These are phyloP conservation scores for Diorhabda elongata DNA, from an alignment of 1,140 invertebrate species.

Conservation along the genomic window DNA sequence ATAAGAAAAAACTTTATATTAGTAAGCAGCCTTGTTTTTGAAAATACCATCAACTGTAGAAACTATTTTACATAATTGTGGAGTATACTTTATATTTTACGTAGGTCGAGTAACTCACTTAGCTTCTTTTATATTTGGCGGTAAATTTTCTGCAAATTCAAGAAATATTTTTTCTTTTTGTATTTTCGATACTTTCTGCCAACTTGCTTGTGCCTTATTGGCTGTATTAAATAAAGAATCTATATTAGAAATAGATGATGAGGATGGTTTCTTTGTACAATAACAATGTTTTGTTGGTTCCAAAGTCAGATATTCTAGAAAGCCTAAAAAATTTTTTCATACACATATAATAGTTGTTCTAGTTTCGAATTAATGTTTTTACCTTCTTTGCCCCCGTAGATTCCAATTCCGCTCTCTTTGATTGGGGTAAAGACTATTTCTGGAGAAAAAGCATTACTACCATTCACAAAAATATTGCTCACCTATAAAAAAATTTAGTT, in stretches of 20 bases:
- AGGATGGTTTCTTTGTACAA: constrained; percentile 21
- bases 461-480: constrained; percentile 59
- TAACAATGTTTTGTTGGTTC: constrained; percentile 50
- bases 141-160: constrained; percentile 14
- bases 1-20: too few species aligned
- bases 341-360: constrained; percentile 12
- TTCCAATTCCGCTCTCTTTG: constrained; percentile 51
- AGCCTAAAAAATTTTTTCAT: neutral
- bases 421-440: constrained; percentile 51
- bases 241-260: neutral
- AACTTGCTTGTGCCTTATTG: constrained; percentile 42
- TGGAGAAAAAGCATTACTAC: constrained; percentile 53
- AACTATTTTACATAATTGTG: too few species aligned
- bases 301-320: neutral
- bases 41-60: too few species aligned
- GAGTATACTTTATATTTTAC: too few species aligned
- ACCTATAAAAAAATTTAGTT: constrained; percentile 39
- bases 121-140: neutral
- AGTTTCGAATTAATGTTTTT: neutral
- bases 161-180: constrained; percentile 31
- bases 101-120: too few species aligned
- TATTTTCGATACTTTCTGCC: constrained; percentile 41
- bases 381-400: constrained; percentile 46
- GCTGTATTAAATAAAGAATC: constrained; percentile 48
- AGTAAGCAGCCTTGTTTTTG: too few species aligned